Evolutionary conservation across 2,797 vertebrate species (phyloP), one percentile per base, ranked within the genome.

Genomic region (Coreius guichenoti): DNA sequence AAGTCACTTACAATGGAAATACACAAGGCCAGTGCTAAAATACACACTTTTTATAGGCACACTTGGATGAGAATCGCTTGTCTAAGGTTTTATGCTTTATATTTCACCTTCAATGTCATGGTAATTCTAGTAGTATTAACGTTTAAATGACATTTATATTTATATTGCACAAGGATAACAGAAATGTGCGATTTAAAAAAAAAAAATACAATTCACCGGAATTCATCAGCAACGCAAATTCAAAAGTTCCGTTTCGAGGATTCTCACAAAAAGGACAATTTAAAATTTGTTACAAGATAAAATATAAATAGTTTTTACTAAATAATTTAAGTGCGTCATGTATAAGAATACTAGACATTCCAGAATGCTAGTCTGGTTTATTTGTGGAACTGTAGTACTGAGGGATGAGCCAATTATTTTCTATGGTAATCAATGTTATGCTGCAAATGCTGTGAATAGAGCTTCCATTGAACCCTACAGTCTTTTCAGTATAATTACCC

Each of bases 401-500:
- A 77, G 8, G 33, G 33, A 39, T 43, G 21, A 39, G 54, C 23
- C 54, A 58, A 39, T 43, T 58, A 58, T 77, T 58, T 39, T 75
- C 72, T 76, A 31, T 33, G 17, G 72, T 75, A 75, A 75, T 54
- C 73, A 54, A 54, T 54, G 51, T 33, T 51, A 31, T 75, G 31
- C 21, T 9, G 16, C 31, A 77, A 36, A 36, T 56, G 19, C 31
- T 33, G 29, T 76, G 49, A 36, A 39, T 16, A 58, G 51, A 77
- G 23, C 26, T 45, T 49, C 19, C 43, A 33, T 8, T 67, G 26
- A 65, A 47, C 58, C n/a, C 12, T 29, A 31, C 58, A 36, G 49
- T 43, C 14, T n/a, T 54, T 81, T 56, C 8, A 36, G 21, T 54
- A 39, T 54, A 70, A 54, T 56, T 39, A 54, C 16, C 33, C 13